Base-by-base conservation (phyloP, 2,113 vertebrate species). In the Hippoglossus stenolepis region DNA sequence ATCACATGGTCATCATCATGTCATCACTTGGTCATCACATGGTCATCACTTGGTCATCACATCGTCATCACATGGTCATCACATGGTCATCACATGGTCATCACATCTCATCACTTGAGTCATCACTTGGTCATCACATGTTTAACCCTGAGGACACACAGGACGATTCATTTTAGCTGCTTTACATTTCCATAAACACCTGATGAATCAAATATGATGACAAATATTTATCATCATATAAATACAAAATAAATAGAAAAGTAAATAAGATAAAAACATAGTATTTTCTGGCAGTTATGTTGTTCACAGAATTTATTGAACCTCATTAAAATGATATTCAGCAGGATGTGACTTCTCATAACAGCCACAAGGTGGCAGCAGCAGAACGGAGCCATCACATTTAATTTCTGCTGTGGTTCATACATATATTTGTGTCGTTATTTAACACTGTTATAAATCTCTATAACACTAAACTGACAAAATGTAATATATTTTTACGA, bases 321-420 rank as follows among this genome's bases (percentile, higher is more conserved):
- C 47, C 47, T 49, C 13, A 47, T 49, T 49, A 15, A 49, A 17
- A 18, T 47, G 47, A 18, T 31, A 7, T 3, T 53, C 20, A n/a
- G 51, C 51, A 53, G 51, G 51, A 53, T 6, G 20, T n/a, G 18
- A n/a, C 1, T 2, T 53, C 51, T n/a, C 4, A 3, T 53, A 3
- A 3, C 58, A 43, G n/a, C 35, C 72, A 15, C 23, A 14, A 71
- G 69, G 24, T 61, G 57, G 40, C 67, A 72, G 60, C 70, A 73
- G 45, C 26, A 26, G 63, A 9, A 2, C 63, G 47, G 40, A 60
- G 17, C 6, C 6, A 31, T 6, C 31, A 31, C 31, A 7, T 31
- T 31, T 31, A 31, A 31, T 0, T 7, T 8, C 31, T 31, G 3
- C 5, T 28, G 14, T 6, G 56, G 56, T 26, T 15, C 21, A 6